phyloP scores from a whole-genome alignment of 2,797 vertebrate genomes.

The Pseudomugil tenellus region DNA sequence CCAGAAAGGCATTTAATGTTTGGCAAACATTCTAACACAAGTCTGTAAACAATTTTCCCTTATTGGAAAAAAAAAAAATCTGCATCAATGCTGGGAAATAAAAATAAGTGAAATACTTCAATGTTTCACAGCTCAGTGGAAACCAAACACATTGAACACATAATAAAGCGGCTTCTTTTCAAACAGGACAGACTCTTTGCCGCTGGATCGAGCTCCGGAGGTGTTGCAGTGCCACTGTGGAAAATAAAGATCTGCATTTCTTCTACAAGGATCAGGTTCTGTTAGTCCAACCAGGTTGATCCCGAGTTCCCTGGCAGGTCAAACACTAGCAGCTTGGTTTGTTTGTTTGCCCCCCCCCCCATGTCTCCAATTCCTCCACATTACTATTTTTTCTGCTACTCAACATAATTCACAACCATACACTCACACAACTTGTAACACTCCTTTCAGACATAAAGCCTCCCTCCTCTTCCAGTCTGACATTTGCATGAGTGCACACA shows the following conservation, averaged over 20 bases:
- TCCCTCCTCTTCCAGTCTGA: constrained; percentile 7
- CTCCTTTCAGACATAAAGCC: constrained; percentile 42
- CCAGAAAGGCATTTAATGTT: constrained; percentile 78
- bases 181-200: constrained; percentile 57
- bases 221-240: constrained; percentile 71
- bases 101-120: constrained; percentile 74
- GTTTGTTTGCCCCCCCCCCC: constrained; percentile 1
- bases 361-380: constrained; percentile 67
- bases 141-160: constrained; percentile 78
- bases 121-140: constrained; percentile 78
- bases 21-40: constrained; percentile 87
- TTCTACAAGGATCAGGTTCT: constrained; percentile 67
- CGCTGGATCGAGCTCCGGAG: constrained; percentile 77
- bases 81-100: constrained; percentile 43
- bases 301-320: constrained; percentile 85
- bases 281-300: constrained; percentile 84
- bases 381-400: constrained; percentile 39
- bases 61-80: constrained; percentile 84
- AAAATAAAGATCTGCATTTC: constrained; percentile 65
- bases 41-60: constrained; percentile 93
- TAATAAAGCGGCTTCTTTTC: constrained; percentile 64
- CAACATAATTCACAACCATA: constrained; percentile 37
- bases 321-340: constrained; percentile 89
- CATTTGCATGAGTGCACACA: constrained; percentile 21
- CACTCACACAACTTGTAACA: constrained; percentile 57